Evolutionary conservation across 1,140 invertebrate species (phyloP).

Genomic region (Rhizoglyphus robini): DNA sequence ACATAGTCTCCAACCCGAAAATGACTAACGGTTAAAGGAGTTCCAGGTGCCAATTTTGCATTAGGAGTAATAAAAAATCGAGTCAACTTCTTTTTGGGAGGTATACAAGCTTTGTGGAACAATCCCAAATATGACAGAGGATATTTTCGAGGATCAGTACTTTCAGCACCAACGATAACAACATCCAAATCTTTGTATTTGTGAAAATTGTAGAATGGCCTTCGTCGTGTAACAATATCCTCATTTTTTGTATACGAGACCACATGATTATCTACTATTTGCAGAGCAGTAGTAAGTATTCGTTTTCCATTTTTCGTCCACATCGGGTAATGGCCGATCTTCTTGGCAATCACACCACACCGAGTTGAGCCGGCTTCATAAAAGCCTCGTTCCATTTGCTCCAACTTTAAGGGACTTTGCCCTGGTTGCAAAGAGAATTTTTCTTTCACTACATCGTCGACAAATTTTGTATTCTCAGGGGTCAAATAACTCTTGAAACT

Average conservation of each 20-base stretch:
- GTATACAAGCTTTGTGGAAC: conserved; percentile 69
- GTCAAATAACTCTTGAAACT: conserved; percentile 49
- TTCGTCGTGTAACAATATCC: conserved; percentile 39
- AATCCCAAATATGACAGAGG: conserved; percentile 77
- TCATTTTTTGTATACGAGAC: conserved; percentile 77
- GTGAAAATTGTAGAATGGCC: conserved; percentile 34
- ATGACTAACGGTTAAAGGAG: conserved; percentile 71
- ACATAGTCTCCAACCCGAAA: conserved; percentile 79
- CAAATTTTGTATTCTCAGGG: conserved; percentile 60
- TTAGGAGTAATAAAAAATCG: conserved; percentile 74
- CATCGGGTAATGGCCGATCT: conserved; percentile 82
- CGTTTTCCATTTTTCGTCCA: conserved; percentile 75
- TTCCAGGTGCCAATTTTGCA: conserved; percentile 68
- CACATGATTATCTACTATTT: conserved; percentile 89
- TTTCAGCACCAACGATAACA: conserved; percentile 75
- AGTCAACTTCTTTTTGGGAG: conserved; percentile 68
- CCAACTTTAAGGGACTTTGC: conserved; percentile 42
- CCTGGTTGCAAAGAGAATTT: conserved; percentile 38
- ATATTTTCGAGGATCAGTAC: conserved; percentile 65
- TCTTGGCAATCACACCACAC: conserved; percentile 73
- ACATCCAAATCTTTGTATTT: conserved; percentile 43
- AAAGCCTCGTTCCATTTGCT: conserved; percentile 36
- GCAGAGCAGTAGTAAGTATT: conserved; percentile 63
- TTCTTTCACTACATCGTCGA: conserved; percentile 59
- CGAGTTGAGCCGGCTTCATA: conserved; percentile 52